These are phyloP conservation scores for Procambarus virginalis DNA, from an alignment of 1,140 invertebrate species.

Conservation along the genomic window DNA sequence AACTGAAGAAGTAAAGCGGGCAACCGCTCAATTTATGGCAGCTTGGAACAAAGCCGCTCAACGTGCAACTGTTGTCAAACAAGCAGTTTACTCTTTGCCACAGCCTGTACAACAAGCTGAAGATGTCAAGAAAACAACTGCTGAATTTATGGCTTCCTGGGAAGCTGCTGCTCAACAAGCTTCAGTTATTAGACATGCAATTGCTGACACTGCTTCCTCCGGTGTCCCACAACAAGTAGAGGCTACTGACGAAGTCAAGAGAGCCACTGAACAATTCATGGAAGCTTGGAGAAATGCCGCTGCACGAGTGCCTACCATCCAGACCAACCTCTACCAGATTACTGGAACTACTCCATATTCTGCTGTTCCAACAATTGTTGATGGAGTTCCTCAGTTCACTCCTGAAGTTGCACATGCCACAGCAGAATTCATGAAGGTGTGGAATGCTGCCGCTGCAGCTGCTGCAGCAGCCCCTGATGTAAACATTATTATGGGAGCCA, in stretches of 20 bases:
- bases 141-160: constrained; percentile 25
- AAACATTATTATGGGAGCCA: constrained; percentile 49
- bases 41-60: constrained; percentile 29
- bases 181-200: constrained; percentile 22
- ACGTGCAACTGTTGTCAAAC: constrained; percentile 24
- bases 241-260: constrained; percentile 28
- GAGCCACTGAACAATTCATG: constrained; percentile 40
- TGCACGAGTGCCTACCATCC: constrained; percentile 20
- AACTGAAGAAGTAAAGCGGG: constrained; percentile 23
- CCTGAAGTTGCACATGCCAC: too few relatives aligned
- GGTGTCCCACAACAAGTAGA: not conserved
- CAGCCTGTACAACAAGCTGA: constrained; percentile 10
- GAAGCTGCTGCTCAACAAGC: constrained; percentile 38
- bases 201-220: not conserved
- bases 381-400: not conserved
- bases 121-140: constrained; percentile 16
- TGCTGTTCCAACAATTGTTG: constrained; percentile 11
- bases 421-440: too few relatives aligned
- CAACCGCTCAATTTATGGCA: constrained; percentile 28
- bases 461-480: not conserved
- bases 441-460: too few relatives aligned
- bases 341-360: not conserved
- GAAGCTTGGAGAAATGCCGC: constrained; percentile 31
- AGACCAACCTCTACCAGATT: too few relatives aligned
- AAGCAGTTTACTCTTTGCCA: constrained; percentile 8